Evolutionary conservation across 2,797 vertebrate genomes (phyloP).

Genomic region (Molossus molossus): DNA sequence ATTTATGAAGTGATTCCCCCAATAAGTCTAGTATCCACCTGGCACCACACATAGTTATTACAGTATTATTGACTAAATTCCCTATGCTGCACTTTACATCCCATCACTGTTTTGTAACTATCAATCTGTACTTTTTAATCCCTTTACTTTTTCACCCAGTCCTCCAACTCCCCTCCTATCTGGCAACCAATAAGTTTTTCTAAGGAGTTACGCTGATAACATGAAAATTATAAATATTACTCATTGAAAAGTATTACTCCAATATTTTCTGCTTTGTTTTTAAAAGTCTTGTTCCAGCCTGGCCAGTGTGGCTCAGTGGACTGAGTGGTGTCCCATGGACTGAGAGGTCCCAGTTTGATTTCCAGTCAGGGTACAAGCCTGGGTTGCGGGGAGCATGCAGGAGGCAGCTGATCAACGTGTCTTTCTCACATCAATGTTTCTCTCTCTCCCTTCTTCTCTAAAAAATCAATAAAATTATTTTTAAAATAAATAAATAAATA

Average conservation of each 20-base stretch:
- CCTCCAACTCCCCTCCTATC: not conserved
- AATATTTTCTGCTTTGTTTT: slow-evolving; percentile 60
- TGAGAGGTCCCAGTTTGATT: too few species aligned
- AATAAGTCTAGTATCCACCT: not conserved
- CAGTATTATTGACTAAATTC: not conserved
- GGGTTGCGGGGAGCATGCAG: too few species aligned
- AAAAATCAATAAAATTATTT: too few species aligned
- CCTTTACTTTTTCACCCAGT: not conserved
- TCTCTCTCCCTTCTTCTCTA: too few species aligned
- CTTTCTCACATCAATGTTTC: too few species aligned
- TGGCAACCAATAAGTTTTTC: not conserved
- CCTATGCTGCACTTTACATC: not conserved
- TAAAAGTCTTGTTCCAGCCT: slow-evolving; percentile 34
- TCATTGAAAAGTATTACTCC: not conserved
- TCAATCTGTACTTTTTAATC: not conserved
- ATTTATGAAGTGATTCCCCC: not conserved
- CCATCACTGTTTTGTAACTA: not conserved
- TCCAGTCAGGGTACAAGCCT: too few species aligned
- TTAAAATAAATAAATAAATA: too few species aligned
- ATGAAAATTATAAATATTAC: slow-evolving; percentile 53
- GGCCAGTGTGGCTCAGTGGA: too few species aligned
- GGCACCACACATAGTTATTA: not conserved
- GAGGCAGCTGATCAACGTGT: too few species aligned
- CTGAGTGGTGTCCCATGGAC: too few species aligned
- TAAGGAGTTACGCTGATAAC: not conserved